phyloP scores from a whole-genome alignment of 2,888 invertebrate species.

The Sarcophaga caerulescens region DNA sequence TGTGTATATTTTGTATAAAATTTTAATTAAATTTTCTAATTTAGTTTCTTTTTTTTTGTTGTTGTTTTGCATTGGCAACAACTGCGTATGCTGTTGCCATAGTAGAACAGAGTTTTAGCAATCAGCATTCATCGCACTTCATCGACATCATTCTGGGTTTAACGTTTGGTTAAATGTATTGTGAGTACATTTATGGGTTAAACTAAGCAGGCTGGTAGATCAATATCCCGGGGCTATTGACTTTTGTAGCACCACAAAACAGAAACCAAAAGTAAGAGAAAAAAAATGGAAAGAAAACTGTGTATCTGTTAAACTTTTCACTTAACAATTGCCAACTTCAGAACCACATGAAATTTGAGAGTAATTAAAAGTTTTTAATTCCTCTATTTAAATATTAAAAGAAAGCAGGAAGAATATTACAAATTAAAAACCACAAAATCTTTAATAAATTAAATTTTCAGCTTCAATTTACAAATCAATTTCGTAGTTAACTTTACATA shows the following conservation, averaged over 20 bases:
- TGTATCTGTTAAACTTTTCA: conserved; percentile 27
- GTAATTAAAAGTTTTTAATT: conserved; percentile 26
- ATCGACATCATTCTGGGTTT: not conserved
- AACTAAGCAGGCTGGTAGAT: conserved; percentile 48
- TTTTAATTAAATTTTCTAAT: conserved; percentile 70
- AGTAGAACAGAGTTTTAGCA: conserved; percentile 5
- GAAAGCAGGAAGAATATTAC: too few species aligned
- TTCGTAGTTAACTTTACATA: too few species aligned
- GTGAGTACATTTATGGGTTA: conserved; percentile 41
- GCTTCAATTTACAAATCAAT: too few species aligned
- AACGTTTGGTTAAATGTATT: not conserved
- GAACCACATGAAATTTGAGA: conserved; percentile 12
- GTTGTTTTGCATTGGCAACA: conserved; percentile 6
- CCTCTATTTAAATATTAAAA: too few species aligned
- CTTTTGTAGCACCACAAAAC: conserved; percentile 39
- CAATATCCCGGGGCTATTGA: conserved; percentile 70
- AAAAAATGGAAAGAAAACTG: not conserved
- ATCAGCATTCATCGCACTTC: conserved; percentile 2
- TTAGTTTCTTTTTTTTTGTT: conserved; percentile 17
- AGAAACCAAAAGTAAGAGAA: conserved; percentile 3
- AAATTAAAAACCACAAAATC: too few species aligned
- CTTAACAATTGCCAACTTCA: conserved; percentile 18
- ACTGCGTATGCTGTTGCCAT: conserved; percentile 26
- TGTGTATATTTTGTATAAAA: conserved; percentile 24
- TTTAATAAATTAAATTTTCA: too few species aligned